These are phyloP conservation scores for Panthera leo DNA, from an alignment of 2,113 vertebrate genomes.

Conservation along the genomic window DNA sequence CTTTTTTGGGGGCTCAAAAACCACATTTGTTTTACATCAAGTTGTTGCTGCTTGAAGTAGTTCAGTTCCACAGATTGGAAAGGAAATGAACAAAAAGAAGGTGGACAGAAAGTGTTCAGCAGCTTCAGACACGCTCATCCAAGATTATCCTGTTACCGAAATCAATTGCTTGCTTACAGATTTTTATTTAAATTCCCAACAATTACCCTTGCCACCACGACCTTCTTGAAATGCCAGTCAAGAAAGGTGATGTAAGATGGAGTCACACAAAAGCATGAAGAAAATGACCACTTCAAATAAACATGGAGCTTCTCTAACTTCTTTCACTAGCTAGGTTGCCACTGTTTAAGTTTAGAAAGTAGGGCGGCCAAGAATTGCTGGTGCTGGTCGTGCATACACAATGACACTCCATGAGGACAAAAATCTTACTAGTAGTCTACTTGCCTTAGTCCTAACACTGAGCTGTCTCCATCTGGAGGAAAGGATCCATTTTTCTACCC, in stretches of 20 bases:
- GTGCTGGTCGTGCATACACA: neutral
- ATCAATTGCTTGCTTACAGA: neutral
- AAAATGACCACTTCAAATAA: neutral
- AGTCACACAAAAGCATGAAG: neutral
- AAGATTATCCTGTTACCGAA: neutral
- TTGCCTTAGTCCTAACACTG: neutral
- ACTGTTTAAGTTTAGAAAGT: neutral
- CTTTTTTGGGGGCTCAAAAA: neutral
- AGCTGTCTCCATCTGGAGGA: neutral
- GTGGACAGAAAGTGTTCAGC: neutral
- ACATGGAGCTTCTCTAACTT: neutral
- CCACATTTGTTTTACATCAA: neutral
- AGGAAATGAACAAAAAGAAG: neutral
- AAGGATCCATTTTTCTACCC: neutral
- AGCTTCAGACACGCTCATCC: neutral
- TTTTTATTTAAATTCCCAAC: constrained; percentile 5
- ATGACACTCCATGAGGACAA: neutral
- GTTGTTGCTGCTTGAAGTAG: neutral
- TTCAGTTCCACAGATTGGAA: neutral
- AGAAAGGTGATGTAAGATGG: neutral
- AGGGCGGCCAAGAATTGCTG: neutral
- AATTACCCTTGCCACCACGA: neutral
- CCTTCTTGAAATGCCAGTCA: neutral
- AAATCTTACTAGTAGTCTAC: neutral
- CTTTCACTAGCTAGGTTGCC: neutral